Percentiles rank a stretch among this genome's conserved stretches.
These are phyloP conservation scores for Nycteola revayana DNA, from an alignment of 2,888 invertebrate species.

Conservation along the genomic window DNA sequence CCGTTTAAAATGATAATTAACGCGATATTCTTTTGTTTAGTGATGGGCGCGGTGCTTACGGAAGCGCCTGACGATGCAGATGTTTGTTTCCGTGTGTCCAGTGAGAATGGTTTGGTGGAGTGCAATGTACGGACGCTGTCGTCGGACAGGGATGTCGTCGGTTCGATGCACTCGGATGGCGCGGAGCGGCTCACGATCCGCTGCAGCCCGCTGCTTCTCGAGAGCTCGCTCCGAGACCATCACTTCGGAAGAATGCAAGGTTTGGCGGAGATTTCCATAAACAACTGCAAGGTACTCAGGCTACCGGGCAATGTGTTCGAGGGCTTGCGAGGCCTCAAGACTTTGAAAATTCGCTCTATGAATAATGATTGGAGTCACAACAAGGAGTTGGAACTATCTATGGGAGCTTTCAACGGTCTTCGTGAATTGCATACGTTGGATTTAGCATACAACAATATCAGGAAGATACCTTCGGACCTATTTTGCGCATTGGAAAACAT, in stretches of 20 bases:
- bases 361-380: constrained; percentile 89
- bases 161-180: constrained; percentile 85
- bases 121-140: constrained; percentile 88
- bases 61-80: constrained; percentile 74
- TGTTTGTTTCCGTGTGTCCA: constrained; percentile 70
- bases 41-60: constrained; percentile 78
- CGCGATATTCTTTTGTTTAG: constrained; percentile 78
- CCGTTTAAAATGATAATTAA: constrained; percentile 76
- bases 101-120: constrained; percentile 63
- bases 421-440: constrained; percentile 90
- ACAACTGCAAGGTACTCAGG: constrained; percentile 89
- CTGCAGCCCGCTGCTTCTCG: constrained; percentile 83
- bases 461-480: constrained; percentile 88
- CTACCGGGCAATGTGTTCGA: constrained; percentile 90
- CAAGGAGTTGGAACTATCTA: constrained; percentile 87
- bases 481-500: constrained; percentile 91
- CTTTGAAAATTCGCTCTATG: constrained; percentile 88
- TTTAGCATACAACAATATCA: constrained; percentile 90
- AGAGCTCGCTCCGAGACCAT: constrained; percentile 88
- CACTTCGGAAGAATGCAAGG: constrained; percentile 89
- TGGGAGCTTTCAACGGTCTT: constrained; percentile 88
- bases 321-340: constrained; percentile 89
- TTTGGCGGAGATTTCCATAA: constrained; percentile 88
- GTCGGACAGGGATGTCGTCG: constrained; percentile 84
- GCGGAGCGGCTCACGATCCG: constrained; percentile 88